Percentiles rank a stretch among this genome's conserved stretches.
Conservation (phyloP, 2,888 invertebrate genomes). For the Megaustenia siamemsis region DNA sequence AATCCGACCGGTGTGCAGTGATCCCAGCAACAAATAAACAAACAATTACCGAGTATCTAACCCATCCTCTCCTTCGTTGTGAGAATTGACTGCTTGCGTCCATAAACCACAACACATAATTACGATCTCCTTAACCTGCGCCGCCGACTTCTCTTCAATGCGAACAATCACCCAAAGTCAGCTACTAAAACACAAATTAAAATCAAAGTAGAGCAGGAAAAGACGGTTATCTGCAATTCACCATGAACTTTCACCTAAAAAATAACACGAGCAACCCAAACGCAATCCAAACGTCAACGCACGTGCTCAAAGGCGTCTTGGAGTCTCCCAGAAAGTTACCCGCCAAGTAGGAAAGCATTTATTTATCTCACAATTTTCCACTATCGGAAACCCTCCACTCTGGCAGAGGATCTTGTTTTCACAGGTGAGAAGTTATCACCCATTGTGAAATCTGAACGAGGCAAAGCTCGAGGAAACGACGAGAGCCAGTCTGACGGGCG, state of each 20-base stretch:
- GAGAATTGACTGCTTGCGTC: no score
- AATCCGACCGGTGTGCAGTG: no score
- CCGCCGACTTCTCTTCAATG: no score
- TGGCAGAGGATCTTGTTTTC: slow-evolving; percentile 41
- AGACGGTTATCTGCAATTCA: neutral
- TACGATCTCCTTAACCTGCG: no score
- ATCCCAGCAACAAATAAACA: no score
- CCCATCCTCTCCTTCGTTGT: no score
- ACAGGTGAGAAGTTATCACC: slow-evolving; percentile 51
- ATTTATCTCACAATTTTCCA: slow-evolving; percentile 18
- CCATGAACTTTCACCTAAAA: slow-evolving; percentile 8
- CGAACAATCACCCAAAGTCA: neutral
- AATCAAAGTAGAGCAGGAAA: neutral
- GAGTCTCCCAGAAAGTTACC: slow-evolving; percentile 16
- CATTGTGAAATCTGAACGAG: slow-evolving; percentile 49
- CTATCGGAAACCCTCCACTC: slow-evolving; percentile 13
- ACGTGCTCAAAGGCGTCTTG: slow-evolving; percentile 19
- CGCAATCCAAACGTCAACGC: slow-evolving; percentile 19
- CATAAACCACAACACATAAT: no score
- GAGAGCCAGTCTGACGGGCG: slow-evolving; percentile 49
- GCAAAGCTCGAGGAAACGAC: slow-evolving; percentile 26
- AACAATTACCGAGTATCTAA: no score
- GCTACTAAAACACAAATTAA: neutral
- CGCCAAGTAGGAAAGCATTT: slow-evolving; percentile 26
- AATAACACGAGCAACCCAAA: neutral